phyloP scores from a whole-genome alignment of 2,113 vertebrate genomes.

The Neogobius melanostomus region DNA sequence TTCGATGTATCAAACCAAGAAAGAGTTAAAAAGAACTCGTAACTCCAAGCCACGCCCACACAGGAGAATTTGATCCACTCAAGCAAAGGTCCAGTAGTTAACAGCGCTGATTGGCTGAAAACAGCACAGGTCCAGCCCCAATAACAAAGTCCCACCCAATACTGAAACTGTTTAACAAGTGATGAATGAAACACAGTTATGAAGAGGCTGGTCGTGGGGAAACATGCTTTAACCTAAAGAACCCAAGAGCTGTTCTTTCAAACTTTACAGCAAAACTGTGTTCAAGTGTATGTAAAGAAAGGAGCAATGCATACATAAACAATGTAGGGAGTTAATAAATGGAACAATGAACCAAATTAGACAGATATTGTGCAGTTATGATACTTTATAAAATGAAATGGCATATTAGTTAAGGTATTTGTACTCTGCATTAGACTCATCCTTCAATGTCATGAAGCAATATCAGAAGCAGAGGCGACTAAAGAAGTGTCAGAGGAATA shows the following conservation, averaged over 20 bases:
- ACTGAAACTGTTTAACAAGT: conserved; percentile 44
- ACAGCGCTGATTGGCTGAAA: conserved; percentile 73
- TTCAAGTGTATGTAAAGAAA: too few species aligned
- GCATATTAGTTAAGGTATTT: too few species aligned
- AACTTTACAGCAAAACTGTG: too few species aligned
- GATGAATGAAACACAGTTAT: conserved; percentile 77
- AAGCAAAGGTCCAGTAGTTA: conserved; percentile 82
- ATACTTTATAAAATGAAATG: too few species aligned
- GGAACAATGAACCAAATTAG: too few species aligned
- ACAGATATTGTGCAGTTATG: too few species aligned
- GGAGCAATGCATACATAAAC: too few species aligned
- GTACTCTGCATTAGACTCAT: too few species aligned
- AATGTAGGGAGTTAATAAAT: too few species aligned
- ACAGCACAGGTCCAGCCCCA: conserved; percentile 31
- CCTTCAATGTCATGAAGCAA: too few species aligned
- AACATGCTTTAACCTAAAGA: conserved; percentile 12
- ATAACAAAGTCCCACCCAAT: conserved; percentile 44
- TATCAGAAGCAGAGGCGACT: too few species aligned
- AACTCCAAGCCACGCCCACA: conserved; percentile 77
- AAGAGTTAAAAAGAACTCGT: conserved; percentile 74
- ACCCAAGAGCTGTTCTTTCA: not conserved
- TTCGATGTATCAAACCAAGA: conserved; percentile 16
- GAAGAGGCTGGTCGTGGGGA: conserved; percentile 37
- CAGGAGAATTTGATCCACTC: conserved; percentile 77
- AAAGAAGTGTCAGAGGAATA: too few species aligned